These are phyloP conservation scores for Pardalotus punctatus DNA, from an alignment of 2,113 vertebrate species.

Conservation along the genomic window DNA sequence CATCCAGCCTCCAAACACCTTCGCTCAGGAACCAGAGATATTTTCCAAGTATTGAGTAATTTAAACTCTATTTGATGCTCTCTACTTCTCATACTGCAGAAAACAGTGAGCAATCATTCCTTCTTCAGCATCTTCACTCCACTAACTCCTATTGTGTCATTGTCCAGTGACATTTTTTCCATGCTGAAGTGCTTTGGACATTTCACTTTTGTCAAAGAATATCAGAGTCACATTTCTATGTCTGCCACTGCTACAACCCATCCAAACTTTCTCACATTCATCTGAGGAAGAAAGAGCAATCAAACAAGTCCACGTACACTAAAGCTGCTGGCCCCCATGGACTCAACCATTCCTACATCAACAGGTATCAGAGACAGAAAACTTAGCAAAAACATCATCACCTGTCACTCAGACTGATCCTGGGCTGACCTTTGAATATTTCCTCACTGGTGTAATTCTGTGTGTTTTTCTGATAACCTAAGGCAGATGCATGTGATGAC, in stretches of 20 bases:
- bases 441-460: neutral
- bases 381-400: neutral
- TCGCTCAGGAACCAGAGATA: neutral
- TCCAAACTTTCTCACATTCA: neutral
- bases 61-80: neutral
- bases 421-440: neutral
- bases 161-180: neutral
- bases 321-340: neutral
- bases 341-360: neutral
- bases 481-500: conserved; percentile 6
- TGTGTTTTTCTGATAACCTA: neutral
- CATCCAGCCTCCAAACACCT: neutral
- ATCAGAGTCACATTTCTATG: neutral
- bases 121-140: neutral
- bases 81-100: neutral
- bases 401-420: neutral
- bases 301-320: neutral
- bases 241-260: neutral
- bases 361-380: neutral
- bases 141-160: neutral
- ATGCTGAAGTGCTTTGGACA: neutral
- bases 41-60: neutral
- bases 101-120: neutral
- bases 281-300: neutral
- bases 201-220: neutral